These are phyloP conservation scores for Drosophila greeni DNA, from an alignment of 2,888 invertebrate genomes.

Conservation along the genomic window DNA sequence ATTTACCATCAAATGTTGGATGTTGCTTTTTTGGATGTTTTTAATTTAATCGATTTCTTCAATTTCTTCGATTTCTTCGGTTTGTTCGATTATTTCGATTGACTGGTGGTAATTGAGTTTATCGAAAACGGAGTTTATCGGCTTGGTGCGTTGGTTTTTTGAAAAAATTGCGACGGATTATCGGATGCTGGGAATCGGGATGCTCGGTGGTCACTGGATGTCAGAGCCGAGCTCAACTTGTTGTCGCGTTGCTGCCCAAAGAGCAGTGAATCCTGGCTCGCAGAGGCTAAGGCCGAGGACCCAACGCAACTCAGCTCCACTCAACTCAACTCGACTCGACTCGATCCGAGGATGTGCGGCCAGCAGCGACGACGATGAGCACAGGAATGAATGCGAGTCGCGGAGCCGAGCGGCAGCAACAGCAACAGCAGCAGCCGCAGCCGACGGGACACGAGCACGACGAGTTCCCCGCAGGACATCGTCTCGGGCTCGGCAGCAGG, in stretches of 20 bases:
- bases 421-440: background rate
- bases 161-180: slow-evolving; percentile 9
- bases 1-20: slow-evolving; percentile 14
- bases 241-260: slow-evolving; percentile 63
- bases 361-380: slow-evolving; percentile 66
- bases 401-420: slow-evolving; percentile 12
- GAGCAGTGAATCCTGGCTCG: slow-evolving; percentile 41
- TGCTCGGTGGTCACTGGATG: slow-evolving; percentile 11
- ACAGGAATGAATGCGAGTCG: slow-evolving; percentile 55
- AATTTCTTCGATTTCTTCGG: background rate
- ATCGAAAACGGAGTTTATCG: slow-evolving; percentile 1
- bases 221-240: slow-evolving; percentile 62
- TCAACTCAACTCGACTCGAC: slow-evolving; percentile 17
- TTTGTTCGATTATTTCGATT: slow-evolving; percentile 2
- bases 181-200: slow-evolving; percentile 5
- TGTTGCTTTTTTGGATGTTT: too few relatives aligned
- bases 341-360: slow-evolving; percentile 42
- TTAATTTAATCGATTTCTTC: background rate
- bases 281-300: slow-evolving; percentile 20
- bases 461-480: slow-evolving; percentile 12
- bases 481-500: slow-evolving; percentile 8
- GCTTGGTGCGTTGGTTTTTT: background rate
- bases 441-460: slow-evolving; percentile 16
- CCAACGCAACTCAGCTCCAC: background rate
- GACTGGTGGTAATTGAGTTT: slow-evolving; percentile 5